Base-by-base conservation (phyloP, 1,140 invertebrate species). In the Akabosia matsudoensis region DNA sequence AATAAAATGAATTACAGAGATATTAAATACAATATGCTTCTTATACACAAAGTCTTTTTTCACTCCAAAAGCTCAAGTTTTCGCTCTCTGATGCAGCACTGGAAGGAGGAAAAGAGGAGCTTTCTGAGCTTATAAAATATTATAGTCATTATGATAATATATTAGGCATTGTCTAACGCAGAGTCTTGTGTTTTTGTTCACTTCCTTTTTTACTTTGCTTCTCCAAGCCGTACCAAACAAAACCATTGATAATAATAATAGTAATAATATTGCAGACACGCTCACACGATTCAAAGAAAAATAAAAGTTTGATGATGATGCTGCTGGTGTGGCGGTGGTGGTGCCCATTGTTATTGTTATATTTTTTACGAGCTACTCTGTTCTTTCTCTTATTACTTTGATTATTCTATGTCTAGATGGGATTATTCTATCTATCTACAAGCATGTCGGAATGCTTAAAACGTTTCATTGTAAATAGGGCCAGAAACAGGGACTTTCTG, bases 111-210 rank as follows among this genome's bases (percentile, higher is more conserved):
- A 56, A 24, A 56, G 54, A 56, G 54, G n/a, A 56, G n/a, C 4
- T 13, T 24, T 22, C 54, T 30, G 13, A 28, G 13, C 30, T 24
- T 31, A 67, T 67, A 67, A 67, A 67, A 67, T 67, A 67, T 67
- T 67, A 67, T 28, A 31, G 61, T 30, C 28, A 67, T 67, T 67
- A 31, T 67, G 24, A 67, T 67, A 67, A 30, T 67, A 67, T 67
- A 31, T 67, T 67, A 67, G 28, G n/a, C 61, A 67, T 30, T 67
- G 61, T 67, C 61, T 24, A 67, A 67, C 24, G 30, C 61, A 67
- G 61, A 30, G 24, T 67, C 61, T 67, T 67, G 10, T 67, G 22
- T n/a, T 30, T 31, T 28, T 67, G 13, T 30, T 30, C 61, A 10
- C 1, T 67, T 67, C 61, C 28, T 56, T 24, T 16, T 13, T 30